These are phyloP conservation scores for Penaeus vannamei DNA, from an alignment of 1,140 invertebrate genomes.

Conservation along the genomic window DNA sequence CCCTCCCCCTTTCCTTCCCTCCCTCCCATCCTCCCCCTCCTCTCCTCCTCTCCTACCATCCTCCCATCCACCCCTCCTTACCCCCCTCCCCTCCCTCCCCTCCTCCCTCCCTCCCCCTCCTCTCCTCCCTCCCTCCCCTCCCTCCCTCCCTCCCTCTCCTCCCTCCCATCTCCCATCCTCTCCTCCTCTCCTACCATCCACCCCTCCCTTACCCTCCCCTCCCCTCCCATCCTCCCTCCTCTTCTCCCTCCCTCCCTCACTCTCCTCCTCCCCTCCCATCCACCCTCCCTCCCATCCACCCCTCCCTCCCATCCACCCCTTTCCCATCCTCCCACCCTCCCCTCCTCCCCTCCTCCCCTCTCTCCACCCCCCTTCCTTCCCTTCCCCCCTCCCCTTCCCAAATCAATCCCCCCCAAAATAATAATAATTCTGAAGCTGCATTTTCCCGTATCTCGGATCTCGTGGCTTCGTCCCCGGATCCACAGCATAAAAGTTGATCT, in stretches of 20 bases:
- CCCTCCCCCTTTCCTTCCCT: neutral
- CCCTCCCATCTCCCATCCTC: conserved; percentile 5
- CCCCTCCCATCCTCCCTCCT: neutral
- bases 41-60: too few relatives aligned
- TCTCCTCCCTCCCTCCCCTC: neutral
- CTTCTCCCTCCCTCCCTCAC: neutral
- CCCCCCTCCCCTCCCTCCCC: neutral
- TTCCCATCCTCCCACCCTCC: conserved; percentile 28
- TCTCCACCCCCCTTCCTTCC: too few relatives aligned
- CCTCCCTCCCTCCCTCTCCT: neutral
- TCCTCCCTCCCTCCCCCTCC: too few relatives aligned
- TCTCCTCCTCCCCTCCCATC: conserved; percentile 1
- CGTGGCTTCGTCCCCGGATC: too few relatives aligned
- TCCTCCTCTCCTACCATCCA: neutral
- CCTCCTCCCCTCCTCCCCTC: neutral
- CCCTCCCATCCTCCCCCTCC: neutral
- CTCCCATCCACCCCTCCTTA: neutral
- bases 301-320: conserved; percentile 39
- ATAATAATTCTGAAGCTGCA: too few relatives aligned
- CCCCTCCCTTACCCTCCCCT: neutral
- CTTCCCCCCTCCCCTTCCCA: too few relatives aligned
- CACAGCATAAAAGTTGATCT: too few relatives aligned
- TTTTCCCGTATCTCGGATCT: too few relatives aligned
- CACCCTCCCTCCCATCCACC: conserved; percentile 17
- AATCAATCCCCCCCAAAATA: too few relatives aligned